phyloP scores from a whole-genome alignment of 1,140 invertebrate species.

The Cydia pomonella region DNA sequence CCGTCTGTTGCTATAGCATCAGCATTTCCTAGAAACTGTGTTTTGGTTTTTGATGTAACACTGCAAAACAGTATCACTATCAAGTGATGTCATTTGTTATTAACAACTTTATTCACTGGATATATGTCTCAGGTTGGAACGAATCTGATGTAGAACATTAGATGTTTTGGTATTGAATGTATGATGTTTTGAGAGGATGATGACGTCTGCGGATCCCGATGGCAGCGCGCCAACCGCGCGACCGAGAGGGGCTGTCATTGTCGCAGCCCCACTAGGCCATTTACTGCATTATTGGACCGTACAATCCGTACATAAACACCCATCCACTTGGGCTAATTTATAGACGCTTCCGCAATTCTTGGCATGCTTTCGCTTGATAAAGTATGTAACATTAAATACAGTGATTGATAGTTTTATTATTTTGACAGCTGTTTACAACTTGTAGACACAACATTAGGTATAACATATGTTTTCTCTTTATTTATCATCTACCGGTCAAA shows the following conservation, averaged over 20 bases:
- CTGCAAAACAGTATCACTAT: not conserved
- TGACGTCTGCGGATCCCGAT: slow-evolving; percentile 49
- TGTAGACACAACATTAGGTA: slow-evolving; percentile 10
- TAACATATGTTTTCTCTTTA: not conserved
- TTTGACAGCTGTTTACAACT: slow-evolving; percentile 3
- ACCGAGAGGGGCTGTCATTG: slow-evolving; percentile 55
- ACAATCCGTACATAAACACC: slow-evolving; percentile 40
- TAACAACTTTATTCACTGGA: not conserved
- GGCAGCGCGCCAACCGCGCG: slow-evolving; percentile 47
- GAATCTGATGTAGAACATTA: not conserved
- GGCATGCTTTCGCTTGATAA: not conserved
- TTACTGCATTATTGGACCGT: slow-evolving; percentile 38
- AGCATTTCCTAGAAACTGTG: slow-evolving; percentile 43
- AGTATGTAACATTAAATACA: not conserved
- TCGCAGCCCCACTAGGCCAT: slow-evolving; percentile 45
- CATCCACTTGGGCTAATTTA: slow-evolving; percentile 43
- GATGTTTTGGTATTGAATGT: not conserved
- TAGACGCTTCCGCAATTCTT: slow-evolving; percentile 37
- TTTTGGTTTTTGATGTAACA: not conserved
- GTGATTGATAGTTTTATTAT: slow-evolving; percentile 2
- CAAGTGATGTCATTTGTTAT: not conserved
- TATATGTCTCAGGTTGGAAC: not conserved
- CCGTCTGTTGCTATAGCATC: slow-evolving; percentile 46
- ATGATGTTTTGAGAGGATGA: slow-evolving; percentile 37
- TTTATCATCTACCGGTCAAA: not conserved